phyloP scores from a whole-genome alignment of 2,888 invertebrate genomes.

The Agriopis leucophaearia region DNA sequence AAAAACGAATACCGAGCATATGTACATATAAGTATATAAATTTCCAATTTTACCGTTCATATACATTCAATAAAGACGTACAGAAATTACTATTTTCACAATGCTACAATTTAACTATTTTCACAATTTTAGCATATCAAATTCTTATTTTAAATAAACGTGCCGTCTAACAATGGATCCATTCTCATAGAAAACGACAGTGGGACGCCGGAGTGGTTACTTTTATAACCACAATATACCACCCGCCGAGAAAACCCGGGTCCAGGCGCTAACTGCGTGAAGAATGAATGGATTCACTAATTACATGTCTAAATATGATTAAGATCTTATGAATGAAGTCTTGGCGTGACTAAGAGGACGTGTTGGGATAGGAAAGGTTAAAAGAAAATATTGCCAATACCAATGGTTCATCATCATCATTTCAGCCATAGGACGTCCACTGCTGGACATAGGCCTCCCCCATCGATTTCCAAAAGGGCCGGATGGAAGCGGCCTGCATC shows the following conservation, averaged over 20 bases:
- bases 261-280: conserved; percentile 60
- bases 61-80: too few species aligned
- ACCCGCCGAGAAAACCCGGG: conserved; percentile 66
- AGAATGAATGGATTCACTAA: conserved; percentile 59
- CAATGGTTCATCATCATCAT: too few species aligned
- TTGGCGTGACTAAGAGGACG: neutral
- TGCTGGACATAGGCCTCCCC: too few species aligned
- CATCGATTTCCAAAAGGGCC: too few species aligned
- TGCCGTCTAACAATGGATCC: conserved; percentile 63
- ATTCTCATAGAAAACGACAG: conserved; percentile 59
- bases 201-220: conserved; percentile 63
- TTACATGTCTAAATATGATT: conserved; percentile 52
- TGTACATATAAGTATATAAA: too few species aligned
- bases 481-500: too few species aligned
- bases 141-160: conserved; percentile 29
- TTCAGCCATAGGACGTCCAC: too few species aligned
- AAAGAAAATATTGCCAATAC: neutral
- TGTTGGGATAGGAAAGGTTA: neutral
- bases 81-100: too few species aligned
- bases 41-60: too few species aligned
- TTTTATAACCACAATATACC: conserved; percentile 76
- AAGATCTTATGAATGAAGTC: conserved; percentile 44
- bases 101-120: neutral
- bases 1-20: too few species aligned
- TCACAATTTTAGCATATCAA: conserved; percentile 1